Evolutionary conservation across 2,888 invertebrate species (phyloP), one percentile per base, ranked within the genome.

Genomic region (Hipparchia sbordonii): DNA sequence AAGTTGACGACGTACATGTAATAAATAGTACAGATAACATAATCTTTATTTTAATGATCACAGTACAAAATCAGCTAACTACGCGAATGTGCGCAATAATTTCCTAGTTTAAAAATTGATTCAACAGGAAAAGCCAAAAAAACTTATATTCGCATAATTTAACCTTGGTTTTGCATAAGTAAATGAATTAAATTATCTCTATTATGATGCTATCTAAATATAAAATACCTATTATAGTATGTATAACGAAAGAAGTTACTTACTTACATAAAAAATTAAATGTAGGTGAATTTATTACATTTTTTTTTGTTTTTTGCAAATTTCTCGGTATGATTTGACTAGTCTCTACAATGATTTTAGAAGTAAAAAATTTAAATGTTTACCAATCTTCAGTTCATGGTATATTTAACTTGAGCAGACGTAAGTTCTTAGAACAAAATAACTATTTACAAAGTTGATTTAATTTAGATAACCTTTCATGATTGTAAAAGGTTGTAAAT

Each of bases 371-470:
- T 59, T 63, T 69, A 67, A 63, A 67, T 48, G 68, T 72, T 73
- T 70, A 72, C 65, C 72, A 72, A 72, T 81, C 77, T 82, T 89
- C 89, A 90, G 89, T 89, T 89, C 89, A 88, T 87, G 83, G 84
- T 88, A 90, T 87, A 87, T 89, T 89, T 87, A 89, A 91, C 89
- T 93, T 93, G 93, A 93, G 93, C 93, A 93, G 92, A 92, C 89
- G 85, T 91, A 87, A 88, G 88, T 88, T 86, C 90, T 92, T 92
- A 92, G 84, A 92, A 90, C 90, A 87, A 87, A 91, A 90, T 87
- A 87, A 86, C 86, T 89, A 91, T 91, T 89, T 93, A 92, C 90
- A 93, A 90, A 90, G 89, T 90, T 89, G 84, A 84, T 86, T 85
- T 82, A 73, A 78, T 87, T 84, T 85, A 81, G 87, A 86, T 87